Evolutionary conservation across 2,797 vertebrate genomes (phyloP).

Genomic region (Notolepis coatsorum): DNA sequence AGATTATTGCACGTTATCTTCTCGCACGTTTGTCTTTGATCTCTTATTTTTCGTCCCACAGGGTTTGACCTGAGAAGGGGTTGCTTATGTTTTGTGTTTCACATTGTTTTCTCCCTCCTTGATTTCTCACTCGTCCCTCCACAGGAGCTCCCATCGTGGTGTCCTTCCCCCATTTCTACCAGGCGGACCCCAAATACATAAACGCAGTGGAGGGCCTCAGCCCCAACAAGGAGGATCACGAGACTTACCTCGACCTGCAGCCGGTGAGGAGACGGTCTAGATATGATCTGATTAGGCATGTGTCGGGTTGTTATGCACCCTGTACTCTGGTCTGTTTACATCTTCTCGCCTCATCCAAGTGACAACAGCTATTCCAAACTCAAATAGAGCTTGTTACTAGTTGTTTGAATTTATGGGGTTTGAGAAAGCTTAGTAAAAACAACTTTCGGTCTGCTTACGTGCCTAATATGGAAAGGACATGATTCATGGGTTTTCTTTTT

Average conservation of each 20-base stretch:
- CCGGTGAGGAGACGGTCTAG: slow-evolving; percentile 77
- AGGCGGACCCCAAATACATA: slow-evolving; percentile 82
- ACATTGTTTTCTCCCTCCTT: not conserved
- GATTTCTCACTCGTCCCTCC: not conserved
- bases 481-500: not conserved
- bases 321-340: not conserved
- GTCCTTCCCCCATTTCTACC: slow-evolving; percentile 88
- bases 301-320: not conserved
- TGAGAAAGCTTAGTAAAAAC: too few species aligned
- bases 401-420: too few species aligned
- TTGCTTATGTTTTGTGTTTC: slow-evolving; percentile 1
- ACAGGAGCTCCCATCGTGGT: slow-evolving; percentile 87
- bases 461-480: not conserved
- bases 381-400: too few species aligned
- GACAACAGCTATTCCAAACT: too few species aligned
- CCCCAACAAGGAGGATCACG: slow-evolving; percentile 86
- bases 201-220: slow-evolving; percentile 81
- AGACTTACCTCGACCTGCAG: slow-evolving; percentile 86
- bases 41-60: not conserved
- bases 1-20: not conserved
- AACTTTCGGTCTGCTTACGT: not conserved
- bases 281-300: not conserved
- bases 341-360: slow-evolving; percentile 17
- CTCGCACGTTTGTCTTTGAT: slow-evolving; percentile 19
- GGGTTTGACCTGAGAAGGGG: not conserved